Percentiles rank a stretch among this genome's conserved stretches.
phyloP scores from a whole-genome alignment of 2,888 invertebrate species.

The Bombylius major region DNA sequence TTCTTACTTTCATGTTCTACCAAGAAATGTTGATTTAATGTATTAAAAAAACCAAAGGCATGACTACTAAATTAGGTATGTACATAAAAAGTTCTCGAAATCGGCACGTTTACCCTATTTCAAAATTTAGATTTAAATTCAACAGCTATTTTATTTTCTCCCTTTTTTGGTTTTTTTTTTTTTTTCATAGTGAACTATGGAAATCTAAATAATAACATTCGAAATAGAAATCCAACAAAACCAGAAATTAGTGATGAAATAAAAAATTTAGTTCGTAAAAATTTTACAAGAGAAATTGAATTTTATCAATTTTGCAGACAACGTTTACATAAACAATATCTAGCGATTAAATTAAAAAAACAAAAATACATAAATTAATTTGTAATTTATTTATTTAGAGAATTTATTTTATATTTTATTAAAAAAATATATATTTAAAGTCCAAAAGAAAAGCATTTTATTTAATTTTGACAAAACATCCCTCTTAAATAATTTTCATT shows the following conservation, averaged over 20 bases:
- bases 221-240: slow-evolving; percentile 77
- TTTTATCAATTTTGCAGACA: slow-evolving; percentile 84
- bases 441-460: too few species aligned
- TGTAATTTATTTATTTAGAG: too few species aligned
- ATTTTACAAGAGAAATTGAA: slow-evolving; percentile 79
- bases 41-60: slow-evolving; percentile 49
- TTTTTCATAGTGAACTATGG: slow-evolving; percentile 55
- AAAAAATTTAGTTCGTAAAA: slow-evolving; percentile 67
- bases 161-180: slow-evolving; percentile 6
- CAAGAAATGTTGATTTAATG: slow-evolving; percentile 38
- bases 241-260: slow-evolving; percentile 71
- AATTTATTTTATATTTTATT: too few species aligned
- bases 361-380: too few species aligned
- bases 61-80: too few species aligned
- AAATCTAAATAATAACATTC: slow-evolving; percentile 62
- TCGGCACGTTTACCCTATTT: too few species aligned
- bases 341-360: too few species aligned
- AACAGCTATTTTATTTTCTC: neutral
- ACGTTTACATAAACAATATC: slow-evolving; percentile 57
- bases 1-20: too few species aligned
- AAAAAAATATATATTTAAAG: too few species aligned
- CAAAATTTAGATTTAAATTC: neutral
- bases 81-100: too few species aligned
- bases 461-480: too few species aligned
- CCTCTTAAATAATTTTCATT: too few species aligned